Evolutionary conservation across 2,888 invertebrate genomes (phyloP), one percentile per base, ranked within the genome.

Genomic region (Phaedon cochleariae): DNA sequence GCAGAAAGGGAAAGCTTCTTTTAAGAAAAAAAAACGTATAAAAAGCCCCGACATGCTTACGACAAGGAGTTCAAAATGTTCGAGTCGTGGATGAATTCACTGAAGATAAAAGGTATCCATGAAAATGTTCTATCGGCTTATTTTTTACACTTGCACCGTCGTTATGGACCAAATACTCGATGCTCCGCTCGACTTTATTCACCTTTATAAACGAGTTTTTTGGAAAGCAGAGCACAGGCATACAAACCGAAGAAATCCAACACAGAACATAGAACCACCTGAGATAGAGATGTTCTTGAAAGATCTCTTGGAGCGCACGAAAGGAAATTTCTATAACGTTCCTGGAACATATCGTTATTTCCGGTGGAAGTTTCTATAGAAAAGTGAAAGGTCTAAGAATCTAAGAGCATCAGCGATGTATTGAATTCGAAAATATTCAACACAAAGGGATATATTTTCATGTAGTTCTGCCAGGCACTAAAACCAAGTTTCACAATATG

Each of bases 31-130:
- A 26, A 26, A 3, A 7, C 7, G 7, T 26, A 26, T 3, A 26
- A 26, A 26, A 26, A 26, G 26, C 7, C 7, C 31, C 31, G 31
- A 34, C 2, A 9, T 5, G 52, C 52, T 21, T 52, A 21, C 12
- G 57, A 37, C 57, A 57, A 57, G 57, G 37, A 57, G 57, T 57
- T 57, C 57, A 57, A 45, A 57, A 57, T 57, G 57, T 57, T 57
- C 45, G 45, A 57, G 57, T n/a, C 57, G 45, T 37, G 37, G 57
- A 57, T 37, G 41, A 48, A 51, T 49, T 59, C 48, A 59, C 59
- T 49, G 29, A 59, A 59, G 49, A 59, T 48, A 51, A 48, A 59
- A 49, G 49, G 22, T 48, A 59, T 59, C 26, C 26, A 59, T 59
- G 49, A 49, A 51, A 51, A 26, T 48, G 59, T 59, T 21, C 52